Evolutionary conservation across 35 echinoderm and acorn worm species (phyloP).

Genomic region (Acanthaster planci): DNA sequence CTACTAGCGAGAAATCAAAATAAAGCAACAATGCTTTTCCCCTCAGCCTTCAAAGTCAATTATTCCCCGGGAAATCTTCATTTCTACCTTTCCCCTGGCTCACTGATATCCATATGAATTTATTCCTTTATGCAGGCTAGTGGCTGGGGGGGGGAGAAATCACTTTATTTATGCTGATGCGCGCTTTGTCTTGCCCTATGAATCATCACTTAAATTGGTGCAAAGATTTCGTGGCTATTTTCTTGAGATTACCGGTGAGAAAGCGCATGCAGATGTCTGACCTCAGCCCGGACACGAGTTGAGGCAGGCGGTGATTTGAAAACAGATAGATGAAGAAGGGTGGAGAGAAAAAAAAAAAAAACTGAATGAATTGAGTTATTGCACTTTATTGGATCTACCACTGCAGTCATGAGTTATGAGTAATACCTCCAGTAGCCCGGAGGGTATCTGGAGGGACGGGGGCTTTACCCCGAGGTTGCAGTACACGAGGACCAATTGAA

Average conservation of each 20-base stretch:
- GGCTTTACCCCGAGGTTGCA: neutral
- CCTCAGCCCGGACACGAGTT: neutral
- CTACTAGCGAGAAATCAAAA: too few relatives aligned
- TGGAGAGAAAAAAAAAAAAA: neutral
- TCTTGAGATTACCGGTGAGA: neutral
- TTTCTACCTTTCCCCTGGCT: too few relatives aligned
- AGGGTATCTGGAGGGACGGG: neutral
- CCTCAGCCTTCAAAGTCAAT: too few relatives aligned
- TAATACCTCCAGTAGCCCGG: neutral
- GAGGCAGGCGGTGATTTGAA: neutral
- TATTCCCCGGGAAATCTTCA: too few relatives aligned
- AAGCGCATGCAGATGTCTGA: neutral
- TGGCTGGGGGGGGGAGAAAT: neutral
- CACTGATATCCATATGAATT: too few relatives aligned
- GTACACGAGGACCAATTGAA: neutral
- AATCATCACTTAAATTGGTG: constrained; percentile 19
- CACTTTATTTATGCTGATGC: constrained; percentile 15
- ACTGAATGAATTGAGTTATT: neutral
- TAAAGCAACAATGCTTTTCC: too few relatives aligned
- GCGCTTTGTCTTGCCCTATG: constrained; percentile 1
- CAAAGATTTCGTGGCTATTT: neutral
- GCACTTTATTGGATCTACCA: constrained; percentile 5
- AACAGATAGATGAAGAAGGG: neutral
- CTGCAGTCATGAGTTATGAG: constrained; percentile 25
- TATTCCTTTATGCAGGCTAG: too few relatives aligned